Base-by-base conservation (phyloP, 2,113 vertebrate species). In the Ageneiosus marmoratus region DNA sequence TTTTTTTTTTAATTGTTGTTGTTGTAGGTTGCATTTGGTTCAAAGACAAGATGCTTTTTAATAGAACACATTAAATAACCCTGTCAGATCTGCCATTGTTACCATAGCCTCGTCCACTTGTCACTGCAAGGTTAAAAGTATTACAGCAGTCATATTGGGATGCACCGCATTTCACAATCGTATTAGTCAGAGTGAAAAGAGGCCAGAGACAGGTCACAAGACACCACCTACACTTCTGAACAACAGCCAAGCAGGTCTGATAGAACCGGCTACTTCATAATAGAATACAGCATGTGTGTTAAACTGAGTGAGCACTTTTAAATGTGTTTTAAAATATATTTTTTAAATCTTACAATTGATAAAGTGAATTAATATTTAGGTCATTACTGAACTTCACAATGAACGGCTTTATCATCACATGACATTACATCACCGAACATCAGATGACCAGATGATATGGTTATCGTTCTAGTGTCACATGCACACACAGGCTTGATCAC, bases 121-220 rank as follows among this genome's bases (percentile, higher is more conserved):
- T 50, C 18, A 41, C 29, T 41, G 3, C 50, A 16, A 1, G 13
- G 15, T 74, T 29, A 6, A 82, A 34, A 1, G 24, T 24, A 29
- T 41, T 16, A 51, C 32, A 29, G 50, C 46, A 34, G 53, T 62
- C 55, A 75, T 56, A 15, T 53, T 32, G 80, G 55, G 55, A 73
- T 9, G 15, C n/a, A 13, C 74, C 0, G 34, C 44, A 20, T 82
- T 75, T 65, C 3, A 15, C 55, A 62, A 82, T 51, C 18, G 11
- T 4, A 50, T 83, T 67, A 83, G 16, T 55, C 48, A 83, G 27
- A 82, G 12, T 50, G 18, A 82, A 46, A 48, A 37, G 41, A 76
- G 65, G 65, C 32, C 81, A 67, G 60, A 37, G 48, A 77, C 27
- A 3, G 72, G 81, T 51, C 81, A 83, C 15, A 55, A 55, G 58